A percentile compares a stretch with the other conserved stretches of the same genome.
These are phyloP conservation scores for Falco naumanni DNA, from an alignment of 2,797 vertebrate species.

Conservation along the genomic window DNA sequence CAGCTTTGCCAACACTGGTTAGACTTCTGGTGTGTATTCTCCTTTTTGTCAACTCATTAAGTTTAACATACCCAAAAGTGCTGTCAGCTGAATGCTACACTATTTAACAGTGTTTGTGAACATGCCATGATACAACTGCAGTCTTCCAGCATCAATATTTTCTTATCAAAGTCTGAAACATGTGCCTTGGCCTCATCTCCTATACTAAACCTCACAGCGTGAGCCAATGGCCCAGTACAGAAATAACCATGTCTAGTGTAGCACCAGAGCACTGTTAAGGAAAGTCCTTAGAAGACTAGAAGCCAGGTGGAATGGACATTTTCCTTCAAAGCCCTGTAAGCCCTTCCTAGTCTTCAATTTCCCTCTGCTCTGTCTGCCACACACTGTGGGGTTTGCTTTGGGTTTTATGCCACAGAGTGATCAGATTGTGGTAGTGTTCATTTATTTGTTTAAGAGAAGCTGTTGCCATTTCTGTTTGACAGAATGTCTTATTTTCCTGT, in stretches of 20 bases:
- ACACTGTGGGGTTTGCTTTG: neutral
- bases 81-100: neutral
- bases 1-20: neutral
- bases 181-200: neutral
- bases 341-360: neutral
- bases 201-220: neutral
- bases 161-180: neutral
- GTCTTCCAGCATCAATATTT: neutral
- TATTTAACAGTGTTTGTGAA: neutral
- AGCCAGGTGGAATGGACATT: neutral
- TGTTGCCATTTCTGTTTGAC: neutral
- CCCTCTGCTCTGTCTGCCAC: neutral
- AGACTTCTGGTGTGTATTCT: neutral
- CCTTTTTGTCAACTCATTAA: neutral
- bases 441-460: neutral
- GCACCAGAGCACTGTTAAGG: neutral
- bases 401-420: neutral
- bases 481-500: neutral
- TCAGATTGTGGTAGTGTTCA: neutral
- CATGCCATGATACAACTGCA: neutral
- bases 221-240: neutral
- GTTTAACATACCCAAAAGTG: neutral
- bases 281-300: neutral
- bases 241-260: neutral
- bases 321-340: neutral